Evolutionary conservation across 2,888 invertebrate species (phyloP).

Genomic region (Cotesia congregata): DNA sequence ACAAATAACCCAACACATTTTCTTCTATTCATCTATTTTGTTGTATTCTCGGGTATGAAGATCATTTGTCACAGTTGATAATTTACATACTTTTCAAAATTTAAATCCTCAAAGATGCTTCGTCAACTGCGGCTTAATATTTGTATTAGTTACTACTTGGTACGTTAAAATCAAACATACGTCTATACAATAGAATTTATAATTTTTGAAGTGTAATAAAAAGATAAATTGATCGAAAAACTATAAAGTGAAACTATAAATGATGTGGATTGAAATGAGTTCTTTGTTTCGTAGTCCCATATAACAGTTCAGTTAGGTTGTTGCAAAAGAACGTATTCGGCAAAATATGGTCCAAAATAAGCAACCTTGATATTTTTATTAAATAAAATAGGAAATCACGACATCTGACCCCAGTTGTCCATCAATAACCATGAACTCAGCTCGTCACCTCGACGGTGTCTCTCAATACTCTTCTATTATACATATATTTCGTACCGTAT

Average conservation of each 20-base stretch:
- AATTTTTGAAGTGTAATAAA: too few species aligned
- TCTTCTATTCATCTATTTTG: constrained; percentile 31
- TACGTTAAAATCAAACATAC: not conserved
- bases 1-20: constrained; percentile 18
- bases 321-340: not conserved
- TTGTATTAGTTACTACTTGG: not conserved
- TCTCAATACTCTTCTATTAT: not conserved
- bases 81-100: not conserved
- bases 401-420: constrained; percentile 35
- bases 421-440: constrained; percentile 64
- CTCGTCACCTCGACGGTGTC: constrained; percentile 32
- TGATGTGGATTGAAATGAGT: too few species aligned
- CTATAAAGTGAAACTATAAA: too few species aligned
- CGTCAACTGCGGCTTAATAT: not conserved
- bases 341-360: constrained; percentile 21
- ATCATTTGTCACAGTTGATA: not conserved
- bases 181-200: too few species aligned
- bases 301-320: not conserved
- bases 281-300: too few species aligned
- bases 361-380: constrained; percentile 29
- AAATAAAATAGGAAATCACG: constrained; percentile 40
- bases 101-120: not conserved
- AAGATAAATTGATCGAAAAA: too few species aligned
- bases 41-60: constrained; percentile 7
- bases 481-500: not conserved